phyloP scores from a whole-genome alignment of 2,888 invertebrate genomes.

The Xestobium rufovillosum region DNA sequence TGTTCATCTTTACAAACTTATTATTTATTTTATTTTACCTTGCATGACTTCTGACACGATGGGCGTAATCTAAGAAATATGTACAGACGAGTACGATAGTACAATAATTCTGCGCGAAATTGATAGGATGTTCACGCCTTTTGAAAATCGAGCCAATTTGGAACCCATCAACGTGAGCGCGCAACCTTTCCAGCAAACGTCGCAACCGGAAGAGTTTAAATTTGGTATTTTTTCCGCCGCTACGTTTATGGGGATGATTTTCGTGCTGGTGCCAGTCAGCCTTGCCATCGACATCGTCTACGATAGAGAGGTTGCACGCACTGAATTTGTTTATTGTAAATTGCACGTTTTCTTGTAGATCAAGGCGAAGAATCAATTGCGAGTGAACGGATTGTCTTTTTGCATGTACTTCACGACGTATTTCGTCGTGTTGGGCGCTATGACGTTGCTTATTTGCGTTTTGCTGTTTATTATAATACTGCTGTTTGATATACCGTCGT shows the following conservation, averaged over 20 bases:
- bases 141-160: too few species aligned
- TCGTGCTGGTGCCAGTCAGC: conserved; percentile 68
- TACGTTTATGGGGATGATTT: conserved; percentile 72
- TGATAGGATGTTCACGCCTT: too few species aligned
- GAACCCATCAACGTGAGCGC: conserved; percentile 57
- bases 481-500: conserved; percentile 61
- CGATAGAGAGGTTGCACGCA: conserved; percentile 65
- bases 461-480: conserved; percentile 58
- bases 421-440: conserved; percentile 61
- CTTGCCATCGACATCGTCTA: conserved; percentile 74
- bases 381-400: conserved; percentile 73
- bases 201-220: conserved; percentile 65
- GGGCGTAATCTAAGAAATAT: too few species aligned
- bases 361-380: conserved; percentile 72
- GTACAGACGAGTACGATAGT: too few species aligned
- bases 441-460: conserved; percentile 61
- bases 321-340: not conserved
- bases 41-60: too few species aligned
- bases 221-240: conserved; percentile 65
- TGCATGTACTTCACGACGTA: conserved; percentile 68
- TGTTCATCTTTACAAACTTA: too few species aligned
- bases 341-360: conserved; percentile 49
- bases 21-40: too few species aligned
- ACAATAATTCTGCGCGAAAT: too few species aligned
- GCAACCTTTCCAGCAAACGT: conserved; percentile 66